A percentile compares a stretch with the other conserved stretches of the same genome.
Evolutionary conservation across 2,888 invertebrate species (phyloP).

Genomic region (Lithophane ornitopus): DNA sequence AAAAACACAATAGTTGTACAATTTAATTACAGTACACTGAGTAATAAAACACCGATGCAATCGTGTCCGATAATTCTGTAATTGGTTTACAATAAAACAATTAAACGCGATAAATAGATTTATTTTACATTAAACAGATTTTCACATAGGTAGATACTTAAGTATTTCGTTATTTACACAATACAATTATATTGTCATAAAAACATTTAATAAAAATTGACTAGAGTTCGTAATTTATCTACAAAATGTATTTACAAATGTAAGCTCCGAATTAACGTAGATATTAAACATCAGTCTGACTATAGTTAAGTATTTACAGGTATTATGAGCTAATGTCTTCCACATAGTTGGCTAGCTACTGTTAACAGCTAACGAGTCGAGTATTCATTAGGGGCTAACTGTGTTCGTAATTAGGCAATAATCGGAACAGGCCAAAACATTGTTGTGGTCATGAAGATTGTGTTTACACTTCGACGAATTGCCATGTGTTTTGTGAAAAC

Average conservation of each 20-base stretch:
- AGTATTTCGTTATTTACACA: slow-evolving; percentile 81
- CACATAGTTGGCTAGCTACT: slow-evolving; percentile 60
- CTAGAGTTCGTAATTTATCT: slow-evolving; percentile 86
- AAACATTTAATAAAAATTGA: slow-evolving; percentile 89
- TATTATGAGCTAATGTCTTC: slow-evolving; percentile 51
- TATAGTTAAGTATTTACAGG: slow-evolving; percentile 74
- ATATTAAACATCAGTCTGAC: slow-evolving; percentile 86
- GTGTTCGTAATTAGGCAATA: slow-evolving; percentile 31
- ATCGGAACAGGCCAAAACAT: slow-evolving; percentile 17
- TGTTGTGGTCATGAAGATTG: slow-evolving; percentile 15
- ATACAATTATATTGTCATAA: slow-evolving; percentile 89
- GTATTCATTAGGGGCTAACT: slow-evolving; percentile 47
- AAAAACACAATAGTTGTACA: background rate
- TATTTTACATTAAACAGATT: slow-evolving; percentile 85
- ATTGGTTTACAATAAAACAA: slow-evolving; percentile 53
- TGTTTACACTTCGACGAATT: slow-evolving; percentile 22
- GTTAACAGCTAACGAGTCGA: slow-evolving; percentile 50
- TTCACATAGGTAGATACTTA: slow-evolving; percentile 81
- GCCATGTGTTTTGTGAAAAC: too few relatives aligned
- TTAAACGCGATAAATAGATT: slow-evolving; percentile 79
- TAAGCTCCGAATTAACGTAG: slow-evolving; percentile 87
- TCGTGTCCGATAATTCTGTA: background rate
- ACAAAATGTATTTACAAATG: slow-evolving; percentile 87
- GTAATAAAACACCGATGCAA: background rate
- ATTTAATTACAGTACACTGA: background rate